phyloP scores from a whole-genome alignment of 2,113 vertebrate genomes.

The Peromyscus leucopus region DNA sequence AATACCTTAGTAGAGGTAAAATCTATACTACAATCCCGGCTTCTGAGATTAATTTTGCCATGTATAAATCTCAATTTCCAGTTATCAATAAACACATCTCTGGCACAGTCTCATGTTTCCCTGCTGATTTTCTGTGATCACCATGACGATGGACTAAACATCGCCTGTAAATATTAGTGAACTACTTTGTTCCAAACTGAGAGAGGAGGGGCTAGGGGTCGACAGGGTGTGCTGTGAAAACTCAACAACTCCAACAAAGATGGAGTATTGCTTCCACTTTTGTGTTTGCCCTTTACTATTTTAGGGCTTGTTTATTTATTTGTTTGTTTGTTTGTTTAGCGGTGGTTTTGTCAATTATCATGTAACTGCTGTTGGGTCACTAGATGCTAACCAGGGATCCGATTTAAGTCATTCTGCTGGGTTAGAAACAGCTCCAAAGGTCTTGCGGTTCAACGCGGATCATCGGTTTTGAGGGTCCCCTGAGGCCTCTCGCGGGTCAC shows the following conservation, averaged over 20 bases:
- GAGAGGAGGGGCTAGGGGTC: background rate
- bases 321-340: background rate
- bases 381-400: background rate
- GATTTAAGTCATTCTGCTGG: background rate
- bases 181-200: background rate
- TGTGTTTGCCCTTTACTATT: background rate
- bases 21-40: background rate
- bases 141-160: background rate
- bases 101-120: background rate
- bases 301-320: background rate
- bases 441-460: background rate
- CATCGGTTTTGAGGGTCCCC: background rate
- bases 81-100: background rate
- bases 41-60: background rate
- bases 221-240: too few species aligned
- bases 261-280: background rate
- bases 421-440: background rate
- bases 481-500: background rate
- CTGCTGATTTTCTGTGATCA: background rate
- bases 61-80: background rate
- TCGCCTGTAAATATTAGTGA: background rate
- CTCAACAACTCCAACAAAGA: background rate
- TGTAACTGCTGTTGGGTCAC: background rate
- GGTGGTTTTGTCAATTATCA: background rate
- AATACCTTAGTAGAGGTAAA: background rate